These are phyloP conservation scores for Drosophila elegans DNA, from an alignment of 1,140 invertebrate genomes.

Conservation along the genomic window DNA sequence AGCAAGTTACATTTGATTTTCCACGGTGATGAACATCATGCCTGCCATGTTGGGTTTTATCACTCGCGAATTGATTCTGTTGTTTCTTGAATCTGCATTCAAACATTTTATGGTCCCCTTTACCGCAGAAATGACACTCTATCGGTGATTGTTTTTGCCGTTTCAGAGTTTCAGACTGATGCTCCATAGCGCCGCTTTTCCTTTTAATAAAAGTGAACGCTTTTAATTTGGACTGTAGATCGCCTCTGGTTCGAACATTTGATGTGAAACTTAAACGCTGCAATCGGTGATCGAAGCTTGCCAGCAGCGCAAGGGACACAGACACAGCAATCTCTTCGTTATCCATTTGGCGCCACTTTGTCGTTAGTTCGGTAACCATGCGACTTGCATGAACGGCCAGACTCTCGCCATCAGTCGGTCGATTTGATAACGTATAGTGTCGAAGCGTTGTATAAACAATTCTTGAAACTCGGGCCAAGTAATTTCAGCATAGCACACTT, in stretches of 20 bases:
- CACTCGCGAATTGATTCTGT: conserved; percentile 12
- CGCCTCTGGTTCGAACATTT: too few species aligned
- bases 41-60: conserved; percentile 2
- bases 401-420: too few species aligned
- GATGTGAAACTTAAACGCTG: too few species aligned
- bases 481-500: conserved; percentile 46
- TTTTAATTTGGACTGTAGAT: too few species aligned
- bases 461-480: conserved; percentile 61
- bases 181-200: conserved; percentile 10
- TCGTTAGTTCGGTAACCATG: conserved; percentile 22
- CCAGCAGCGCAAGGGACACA: too few species aligned
- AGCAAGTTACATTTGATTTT: conserved; percentile 16
- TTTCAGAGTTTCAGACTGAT: conserved; percentile 17
- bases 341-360: conserved; percentile 27
- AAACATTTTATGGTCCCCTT: conserved; percentile 25
- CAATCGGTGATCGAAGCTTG: too few species aligned
- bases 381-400: too few species aligned
- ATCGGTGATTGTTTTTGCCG: conserved; percentile 24
- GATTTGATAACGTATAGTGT: too few species aligned
- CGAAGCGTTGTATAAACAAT: too few species aligned
- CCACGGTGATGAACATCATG: background rate
- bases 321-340: conserved; percentile 35
- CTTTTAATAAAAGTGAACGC: conserved; percentile 31
- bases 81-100: conserved; percentile 29
- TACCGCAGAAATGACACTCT: conserved; percentile 30